A percentile compares a stretch with the other conserved stretches of the same genome.
These are phyloP conservation scores for Crocallis elinguaria DNA, from an alignment of 2,888 invertebrate genomes.

Conservation along the genomic window DNA sequence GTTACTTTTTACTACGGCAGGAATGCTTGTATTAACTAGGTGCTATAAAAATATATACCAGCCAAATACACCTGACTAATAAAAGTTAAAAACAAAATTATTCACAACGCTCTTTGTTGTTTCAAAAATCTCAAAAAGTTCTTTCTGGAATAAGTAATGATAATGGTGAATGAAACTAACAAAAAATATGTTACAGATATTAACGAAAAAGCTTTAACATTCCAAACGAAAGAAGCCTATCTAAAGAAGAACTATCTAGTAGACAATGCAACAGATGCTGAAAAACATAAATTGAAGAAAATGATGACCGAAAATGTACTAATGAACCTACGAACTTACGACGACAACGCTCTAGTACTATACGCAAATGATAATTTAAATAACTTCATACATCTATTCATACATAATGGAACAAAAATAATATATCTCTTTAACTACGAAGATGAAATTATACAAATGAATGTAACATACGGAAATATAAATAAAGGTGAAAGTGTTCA, in stretches of 20 bases:
- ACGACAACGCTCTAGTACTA: conserved; percentile 91
- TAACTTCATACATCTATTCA: conserved; percentile 95
- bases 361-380: conserved; percentile 97
- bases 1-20: too few species aligned
- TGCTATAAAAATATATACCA: too few species aligned
- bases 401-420: conserved; percentile 91
- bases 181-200: conserved; percentile 87
- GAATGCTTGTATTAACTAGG: too few species aligned
- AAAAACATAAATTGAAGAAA: conserved; percentile 87
- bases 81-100: too few species aligned
- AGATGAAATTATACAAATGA: conserved; percentile 91
- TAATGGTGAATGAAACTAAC: neutral
- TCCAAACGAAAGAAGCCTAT: conserved; percentile 92
- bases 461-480: conserved; percentile 89
- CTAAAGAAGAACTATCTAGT: conserved; percentile 92
- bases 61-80: too few species aligned
- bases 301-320: conserved; percentile 92
- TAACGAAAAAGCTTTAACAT: conserved; percentile 94
- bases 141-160: too few species aligned
- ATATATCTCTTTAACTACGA: conserved; percentile 94
- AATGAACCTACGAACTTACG: conserved; percentile 95
- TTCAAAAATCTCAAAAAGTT: neutral
- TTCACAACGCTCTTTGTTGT: too few species aligned
- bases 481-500: conserved; percentile 94
- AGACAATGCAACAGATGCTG: conserved; percentile 86